phyloP scores from a whole-genome alignment of 1,140 invertebrate genomes.

The Drosophila oshimai region DNA sequence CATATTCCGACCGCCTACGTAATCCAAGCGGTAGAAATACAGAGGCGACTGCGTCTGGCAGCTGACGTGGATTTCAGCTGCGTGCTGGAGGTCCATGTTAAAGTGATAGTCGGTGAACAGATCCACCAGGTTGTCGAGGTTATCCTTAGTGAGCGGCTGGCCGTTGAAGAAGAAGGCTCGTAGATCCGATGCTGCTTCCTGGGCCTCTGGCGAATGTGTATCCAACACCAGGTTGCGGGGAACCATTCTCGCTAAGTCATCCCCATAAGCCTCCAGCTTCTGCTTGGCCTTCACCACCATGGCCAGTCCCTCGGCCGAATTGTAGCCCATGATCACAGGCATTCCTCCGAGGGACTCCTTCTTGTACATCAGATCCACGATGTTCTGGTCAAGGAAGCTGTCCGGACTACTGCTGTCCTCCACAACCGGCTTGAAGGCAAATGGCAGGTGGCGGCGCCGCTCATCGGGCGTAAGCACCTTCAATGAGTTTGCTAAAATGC shows the following conservation, averaged over 20 bases:
- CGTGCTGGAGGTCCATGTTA: slow-evolving; percentile 51
- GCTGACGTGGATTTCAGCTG: slow-evolving; percentile 57
- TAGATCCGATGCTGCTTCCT: slow-evolving; percentile 46
- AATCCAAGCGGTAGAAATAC: slow-evolving; percentile 84
- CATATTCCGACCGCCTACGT: slow-evolving; percentile 84
- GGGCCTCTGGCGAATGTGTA: slow-evolving; percentile 8
- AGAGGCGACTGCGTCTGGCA: slow-evolving; percentile 57
- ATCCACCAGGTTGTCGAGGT: slow-evolving; percentile 52
- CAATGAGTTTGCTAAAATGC: slow-evolving; percentile 36
- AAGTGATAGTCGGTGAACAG: slow-evolving; percentile 70
- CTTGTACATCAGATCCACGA: slow-evolving; percentile 55
- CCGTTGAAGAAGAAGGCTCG: slow-evolving; percentile 71
- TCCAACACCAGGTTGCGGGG: slow-evolving; percentile 47
- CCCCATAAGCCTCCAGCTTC: slow-evolving; percentile 49
- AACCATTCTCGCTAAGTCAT: slow-evolving; percentile 63
- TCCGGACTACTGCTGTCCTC: slow-evolving; percentile 55
- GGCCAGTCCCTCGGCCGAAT: slow-evolving; percentile 62
- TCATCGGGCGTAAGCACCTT: slow-evolving; percentile 60
- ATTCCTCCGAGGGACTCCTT: slow-evolving; percentile 40
- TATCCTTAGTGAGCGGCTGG: slow-evolving; percentile 21
- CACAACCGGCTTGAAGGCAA: slow-evolving; percentile 69
- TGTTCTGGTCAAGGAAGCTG: slow-evolving; percentile 43
- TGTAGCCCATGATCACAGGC: slow-evolving; percentile 71
- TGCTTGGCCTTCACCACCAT: slow-evolving; percentile 44
- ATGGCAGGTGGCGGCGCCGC: slow-evolving; percentile 58